Percentiles rank a stretch among this genome's conserved stretches.
phyloP scores from a whole-genome alignment of 2,113 vertebrate genomes.

The Tupaia tana region DNA sequence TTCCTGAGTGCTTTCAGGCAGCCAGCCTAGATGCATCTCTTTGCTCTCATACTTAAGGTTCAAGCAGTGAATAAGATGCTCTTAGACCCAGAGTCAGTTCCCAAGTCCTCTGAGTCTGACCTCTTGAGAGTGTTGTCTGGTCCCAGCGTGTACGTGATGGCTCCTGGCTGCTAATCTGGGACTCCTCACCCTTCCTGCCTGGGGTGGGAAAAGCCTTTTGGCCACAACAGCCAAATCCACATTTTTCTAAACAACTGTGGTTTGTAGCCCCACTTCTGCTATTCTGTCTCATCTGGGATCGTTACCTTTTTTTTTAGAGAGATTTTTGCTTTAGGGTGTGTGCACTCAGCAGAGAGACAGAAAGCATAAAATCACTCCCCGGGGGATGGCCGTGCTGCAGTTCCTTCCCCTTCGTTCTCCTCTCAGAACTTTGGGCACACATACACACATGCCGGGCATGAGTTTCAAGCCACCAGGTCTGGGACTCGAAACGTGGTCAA shows the following conservation, averaged over 20 bases:
- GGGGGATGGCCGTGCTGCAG: too few species aligned
- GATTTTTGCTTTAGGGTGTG: too few species aligned
- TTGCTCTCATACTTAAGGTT: background rate
- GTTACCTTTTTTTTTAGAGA: background rate
- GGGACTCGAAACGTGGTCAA: too few species aligned
- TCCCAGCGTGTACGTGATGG: background rate
- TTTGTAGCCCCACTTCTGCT: background rate
- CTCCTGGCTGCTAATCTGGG: background rate
- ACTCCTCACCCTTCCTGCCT: background rate
- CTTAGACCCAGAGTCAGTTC: background rate
- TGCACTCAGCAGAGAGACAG: too few species aligned
- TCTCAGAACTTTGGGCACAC: too few species aligned
- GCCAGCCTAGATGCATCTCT: background rate
- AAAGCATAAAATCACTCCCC: too few species aligned
- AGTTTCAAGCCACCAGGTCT: too few species aligned
- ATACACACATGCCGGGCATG: too few species aligned
- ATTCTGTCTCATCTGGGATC: background rate
- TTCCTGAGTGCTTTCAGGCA: constrained; percentile 5
- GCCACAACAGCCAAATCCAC: background rate
- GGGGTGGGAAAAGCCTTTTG: background rate
- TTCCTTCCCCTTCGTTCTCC: too few species aligned
- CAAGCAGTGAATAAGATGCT: constrained; percentile 9
- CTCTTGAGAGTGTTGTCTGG: background rate
- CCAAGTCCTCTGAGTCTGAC: background rate
- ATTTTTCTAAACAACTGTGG: background rate